Conservation (phyloP, 2,113 vertebrate species). For the Brachyhypopomus occidentalis region DNA sequence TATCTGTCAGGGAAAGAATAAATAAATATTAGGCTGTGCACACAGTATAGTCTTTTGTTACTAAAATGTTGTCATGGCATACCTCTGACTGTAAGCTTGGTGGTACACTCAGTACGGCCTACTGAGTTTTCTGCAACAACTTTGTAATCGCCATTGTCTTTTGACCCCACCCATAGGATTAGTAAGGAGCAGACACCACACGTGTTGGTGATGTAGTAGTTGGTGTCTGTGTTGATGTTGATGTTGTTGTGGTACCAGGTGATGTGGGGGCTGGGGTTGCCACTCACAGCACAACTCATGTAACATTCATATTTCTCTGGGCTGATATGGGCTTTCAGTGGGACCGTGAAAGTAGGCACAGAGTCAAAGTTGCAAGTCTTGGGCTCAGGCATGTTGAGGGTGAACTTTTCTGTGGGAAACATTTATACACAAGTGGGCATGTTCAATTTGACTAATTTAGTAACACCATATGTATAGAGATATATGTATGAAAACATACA, state of each 20-base stretch:
- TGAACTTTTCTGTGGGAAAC: slow-evolving; percentile 52
- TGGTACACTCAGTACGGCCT: slow-evolving; percentile 76
- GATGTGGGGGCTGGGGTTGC: slow-evolving; percentile 75
- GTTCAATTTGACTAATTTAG: not conserved
- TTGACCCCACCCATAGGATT: slow-evolving; percentile 72
- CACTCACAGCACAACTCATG: slow-evolving; percentile 86
- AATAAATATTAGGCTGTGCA: no score
- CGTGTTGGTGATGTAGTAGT: slow-evolving; percentile 77
- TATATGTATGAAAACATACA: not conserved
- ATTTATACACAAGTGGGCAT: not conserved
- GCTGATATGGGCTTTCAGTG: slow-evolving; percentile 76
- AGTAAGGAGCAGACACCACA: slow-evolving; percentile 86
- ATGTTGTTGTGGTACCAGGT: slow-evolving; percentile 82
- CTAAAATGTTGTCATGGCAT: slow-evolving; percentile 21
- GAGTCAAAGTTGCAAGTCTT: slow-evolving; percentile 70
- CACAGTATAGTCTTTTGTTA: no score
- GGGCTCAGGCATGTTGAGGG: slow-evolving; percentile 58
- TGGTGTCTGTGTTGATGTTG: slow-evolving; percentile 74
- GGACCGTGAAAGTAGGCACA: slow-evolving; percentile 78
- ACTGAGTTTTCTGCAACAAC: slow-evolving; percentile 76
- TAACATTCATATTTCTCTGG: slow-evolving; percentile 78
- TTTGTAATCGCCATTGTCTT: slow-evolving; percentile 80
- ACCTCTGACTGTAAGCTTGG: slow-evolving; percentile 81
- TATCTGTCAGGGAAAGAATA: no score
- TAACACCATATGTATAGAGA: not conserved